A percentile compares a stretch with the other conserved stretches of the same genome.
These are phyloP conservation scores for Phortica variegata DNA, from an alignment of 1,140 invertebrate genomes.

Conservation along the genomic window DNA sequence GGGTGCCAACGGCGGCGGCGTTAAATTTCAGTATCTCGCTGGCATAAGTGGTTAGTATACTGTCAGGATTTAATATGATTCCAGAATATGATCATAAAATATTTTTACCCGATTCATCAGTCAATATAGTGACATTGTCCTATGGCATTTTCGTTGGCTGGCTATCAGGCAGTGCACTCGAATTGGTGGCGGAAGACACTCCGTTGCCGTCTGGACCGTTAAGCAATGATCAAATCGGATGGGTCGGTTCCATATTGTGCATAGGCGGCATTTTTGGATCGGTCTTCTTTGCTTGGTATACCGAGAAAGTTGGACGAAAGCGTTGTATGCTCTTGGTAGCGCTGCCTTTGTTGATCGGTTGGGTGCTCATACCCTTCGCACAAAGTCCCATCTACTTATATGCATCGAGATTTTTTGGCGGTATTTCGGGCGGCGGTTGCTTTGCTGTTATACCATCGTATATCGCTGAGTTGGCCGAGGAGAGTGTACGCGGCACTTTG, in stretches of 20 bases:
- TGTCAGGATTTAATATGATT: not conserved
- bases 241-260: constrained; percentile 60
- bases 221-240: constrained; percentile 58
- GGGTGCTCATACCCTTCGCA: constrained; percentile 56
- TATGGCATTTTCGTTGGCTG: constrained; percentile 54
- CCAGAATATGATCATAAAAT: not conserved
- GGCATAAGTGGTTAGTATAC: constrained; percentile 31
- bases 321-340: constrained; percentile 32
- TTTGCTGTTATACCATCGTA: constrained; percentile 59
- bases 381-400: constrained; percentile 45
- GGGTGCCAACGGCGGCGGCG: constrained; percentile 17
- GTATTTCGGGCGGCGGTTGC: constrained; percentile 55
- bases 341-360: constrained; percentile 40
- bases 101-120: constrained; percentile 13
- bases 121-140: constrained; percentile 35
- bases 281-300: constrained; percentile 59
- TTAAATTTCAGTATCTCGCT: constrained; percentile 35
- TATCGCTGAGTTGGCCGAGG: constrained; percentile 57
- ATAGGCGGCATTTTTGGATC: constrained; percentile 60
- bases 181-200: constrained; percentile 48
- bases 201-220: constrained; percentile 38
- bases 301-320: constrained; percentile 58
- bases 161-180: constrained; percentile 60
- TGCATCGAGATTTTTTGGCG: constrained; percentile 56
- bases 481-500: constrained; percentile 57